These are phyloP conservation scores for Cloeon dipterum DNA, from an alignment of 2,888 invertebrate genomes.

Conservation along the genomic window DNA sequence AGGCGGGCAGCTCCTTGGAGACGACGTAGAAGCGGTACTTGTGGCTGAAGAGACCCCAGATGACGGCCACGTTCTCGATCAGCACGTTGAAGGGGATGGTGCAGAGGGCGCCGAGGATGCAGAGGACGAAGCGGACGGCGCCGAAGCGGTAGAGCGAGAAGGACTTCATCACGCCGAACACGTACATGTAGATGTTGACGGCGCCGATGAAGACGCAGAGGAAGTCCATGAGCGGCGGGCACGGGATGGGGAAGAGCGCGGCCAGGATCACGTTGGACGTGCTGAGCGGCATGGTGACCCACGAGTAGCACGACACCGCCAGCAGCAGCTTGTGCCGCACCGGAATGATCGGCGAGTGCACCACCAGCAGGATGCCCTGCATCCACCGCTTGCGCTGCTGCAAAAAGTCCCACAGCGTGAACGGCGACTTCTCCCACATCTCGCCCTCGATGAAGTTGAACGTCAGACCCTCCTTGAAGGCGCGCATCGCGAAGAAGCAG, in stretches of 20 bases:
- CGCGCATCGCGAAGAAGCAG: slow-evolving; percentile 92
- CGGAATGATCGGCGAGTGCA: slow-evolving; percentile 67
- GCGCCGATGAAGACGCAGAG: slow-evolving; percentile 79
- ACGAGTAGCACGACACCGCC: slow-evolving; percentile 78
- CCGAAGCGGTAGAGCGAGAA: slow-evolving; percentile 79
- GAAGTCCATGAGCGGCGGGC: slow-evolving; percentile 61
- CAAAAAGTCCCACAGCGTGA: slow-evolving; percentile 82
- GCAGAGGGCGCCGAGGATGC: slow-evolving; percentile 63
- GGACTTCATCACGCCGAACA: slow-evolving; percentile 92
- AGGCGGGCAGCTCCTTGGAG: slow-evolving; percentile 62
- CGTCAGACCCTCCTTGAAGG: slow-evolving; percentile 68
- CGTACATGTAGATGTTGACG: slow-evolving; percentile 91
- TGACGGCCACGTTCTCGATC: slow-evolving; percentile 84
- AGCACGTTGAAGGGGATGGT: slow-evolving; percentile 85
- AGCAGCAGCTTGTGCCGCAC: slow-evolving; percentile 55
- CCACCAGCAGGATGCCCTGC: slow-evolving; percentile 71
- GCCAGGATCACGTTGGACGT: slow-evolving; percentile 75
- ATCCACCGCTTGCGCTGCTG: slow-evolving; percentile 94
- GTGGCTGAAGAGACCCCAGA: slow-evolving; percentile 83
- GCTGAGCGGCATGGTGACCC: slow-evolving; percentile 85
- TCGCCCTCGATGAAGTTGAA: slow-evolving; percentile 95
- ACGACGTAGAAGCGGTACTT: slow-evolving; percentile 96
- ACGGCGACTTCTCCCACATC: slow-evolving; percentile 97
- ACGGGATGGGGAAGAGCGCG: slow-evolving; percentile 66
- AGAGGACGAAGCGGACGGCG: slow-evolving; percentile 47